phyloP scores from a whole-genome alignment of 1,140 invertebrate species.

The Leptoteleia sp. region DNA sequence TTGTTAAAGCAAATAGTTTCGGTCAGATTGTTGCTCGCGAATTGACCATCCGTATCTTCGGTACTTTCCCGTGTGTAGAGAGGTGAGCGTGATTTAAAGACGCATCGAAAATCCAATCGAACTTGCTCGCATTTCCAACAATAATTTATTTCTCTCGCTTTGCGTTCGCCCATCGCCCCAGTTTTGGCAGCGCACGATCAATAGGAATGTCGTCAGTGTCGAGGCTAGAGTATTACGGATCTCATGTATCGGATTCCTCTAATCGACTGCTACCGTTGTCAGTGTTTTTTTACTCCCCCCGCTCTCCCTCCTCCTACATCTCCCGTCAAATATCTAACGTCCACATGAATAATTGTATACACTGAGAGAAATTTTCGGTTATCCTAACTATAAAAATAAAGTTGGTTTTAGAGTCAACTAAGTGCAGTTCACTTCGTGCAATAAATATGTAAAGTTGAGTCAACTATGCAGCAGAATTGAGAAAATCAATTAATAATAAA shows the following conservation, averaged over 20 bases:
- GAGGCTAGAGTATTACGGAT: slow-evolving; percentile 37
- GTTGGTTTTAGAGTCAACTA: no score
- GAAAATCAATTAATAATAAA: no score
- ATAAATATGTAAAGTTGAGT: no score
- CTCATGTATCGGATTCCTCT: slow-evolving; percentile 40
- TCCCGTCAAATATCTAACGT: slow-evolving; percentile 22
- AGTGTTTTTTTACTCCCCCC: slow-evolving; percentile 7
- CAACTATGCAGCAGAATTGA: no score
- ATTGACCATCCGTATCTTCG: slow-evolving; percentile 39
- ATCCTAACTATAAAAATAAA: no score
- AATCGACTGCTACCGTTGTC: slow-evolving; percentile 29
- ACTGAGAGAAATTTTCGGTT: no score
- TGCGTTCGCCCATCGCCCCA: slow-evolving; percentile 43
- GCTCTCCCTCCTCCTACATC: slow-evolving; percentile 1
- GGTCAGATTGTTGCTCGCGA: slow-evolving; percentile 36
- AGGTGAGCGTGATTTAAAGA: slow-evolving; percentile 57
- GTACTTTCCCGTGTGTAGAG: slow-evolving; percentile 14
- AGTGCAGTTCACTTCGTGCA: no score
- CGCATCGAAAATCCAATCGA: slow-evolving; percentile 54
- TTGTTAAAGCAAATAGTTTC: slow-evolving; percentile 47
- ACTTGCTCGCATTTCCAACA: slow-evolving; percentile 59
- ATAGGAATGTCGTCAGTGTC: slow-evolving; percentile 52
- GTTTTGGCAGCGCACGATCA: slow-evolving; percentile 47
- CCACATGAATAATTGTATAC: slow-evolving; percentile 34
- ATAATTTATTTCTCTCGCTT: slow-evolving; percentile 61